Evolutionary conservation across 1,140 invertebrate genomes (phyloP), one percentile per base, ranked within the genome.

Genomic region (Aleiodes sp.): DNA sequence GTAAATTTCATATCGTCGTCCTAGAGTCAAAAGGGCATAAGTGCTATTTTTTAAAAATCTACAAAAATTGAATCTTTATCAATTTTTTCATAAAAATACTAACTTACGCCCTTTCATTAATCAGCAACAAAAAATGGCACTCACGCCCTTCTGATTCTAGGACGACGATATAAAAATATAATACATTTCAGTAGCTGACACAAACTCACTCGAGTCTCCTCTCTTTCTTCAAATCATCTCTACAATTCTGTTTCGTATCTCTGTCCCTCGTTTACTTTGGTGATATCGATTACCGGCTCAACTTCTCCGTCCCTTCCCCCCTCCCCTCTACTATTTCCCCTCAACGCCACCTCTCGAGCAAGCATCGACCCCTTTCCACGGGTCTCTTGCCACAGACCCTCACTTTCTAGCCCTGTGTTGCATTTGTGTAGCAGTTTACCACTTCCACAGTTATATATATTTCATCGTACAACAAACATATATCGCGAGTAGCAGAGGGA

Each of bases 201-300:
- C 28, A 19, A 57, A 1, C 29, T 63, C 37, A n/a, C 21, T 62
- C 60, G 19, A 65, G 39, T 69, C 52, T 35, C 26, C 33, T 28
- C 14, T 41, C 63, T 68, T 63, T 66, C 68, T 57, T 63, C 68
- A n/a, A n/a, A n/a, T 61, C 43, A 68, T 21, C 35, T 21, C 52
- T 39, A 65, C 68, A 24, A 71, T 65, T 43, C 73, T 33, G 41
- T 64, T 71, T 68, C 64, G 71, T 72, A 70, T 35, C 28, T 71
- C 74, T 79, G 78, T 78, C 78, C 82, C 80, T 80, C 82, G 82
- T 84, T 84, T 84, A 84, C 82, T 84, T 83, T 84, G 80, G 82
- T 82, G 82, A 84, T 84, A 84, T 84, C 82, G 82, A 84, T 84
- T 84, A 84, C 82, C 78, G 78, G 80, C 81, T 84, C 77, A 84